These are phyloP conservation scores for Microplitis mediator DNA, from an alignment of 1,140 invertebrate genomes.

Conservation along the genomic window DNA sequence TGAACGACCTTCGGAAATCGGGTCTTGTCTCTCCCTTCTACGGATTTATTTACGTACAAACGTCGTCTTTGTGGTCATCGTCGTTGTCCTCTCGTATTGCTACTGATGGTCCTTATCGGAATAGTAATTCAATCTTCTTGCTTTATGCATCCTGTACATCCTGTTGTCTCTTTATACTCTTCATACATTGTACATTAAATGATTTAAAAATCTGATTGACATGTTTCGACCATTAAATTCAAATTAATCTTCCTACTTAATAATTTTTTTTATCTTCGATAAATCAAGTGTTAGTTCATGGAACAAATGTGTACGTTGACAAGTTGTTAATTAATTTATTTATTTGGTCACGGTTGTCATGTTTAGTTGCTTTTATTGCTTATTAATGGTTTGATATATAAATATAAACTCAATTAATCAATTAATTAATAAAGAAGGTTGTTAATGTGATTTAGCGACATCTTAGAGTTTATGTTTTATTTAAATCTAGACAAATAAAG, in stretches of 20 bases:
- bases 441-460: too few species aligned
- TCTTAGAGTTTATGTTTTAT: too few species aligned
- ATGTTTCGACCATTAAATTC: background rate
- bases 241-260: background rate
- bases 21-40: constrained; percentile 40
- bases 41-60: background rate
- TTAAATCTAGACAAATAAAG: too few species aligned
- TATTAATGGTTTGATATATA: too few species aligned
- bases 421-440: too few species aligned
- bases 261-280: background rate
- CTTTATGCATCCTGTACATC: background rate
- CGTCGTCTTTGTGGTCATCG: too few species aligned
- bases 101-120: constrained; percentile 18
- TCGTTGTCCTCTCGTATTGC: background rate
- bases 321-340: background rate
- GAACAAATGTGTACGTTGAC: background rate
- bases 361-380: too few species aligned
- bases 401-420: too few species aligned
- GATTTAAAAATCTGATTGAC: background rate
- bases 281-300: background rate
- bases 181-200: background rate
- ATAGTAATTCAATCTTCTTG: constrained; percentile 40
- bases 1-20: constrained; percentile 61
- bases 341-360: too few species aligned
- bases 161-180: background rate